phyloP scores from a whole-genome alignment of 2,888 invertebrate species.

The Meteorus colon region DNA sequence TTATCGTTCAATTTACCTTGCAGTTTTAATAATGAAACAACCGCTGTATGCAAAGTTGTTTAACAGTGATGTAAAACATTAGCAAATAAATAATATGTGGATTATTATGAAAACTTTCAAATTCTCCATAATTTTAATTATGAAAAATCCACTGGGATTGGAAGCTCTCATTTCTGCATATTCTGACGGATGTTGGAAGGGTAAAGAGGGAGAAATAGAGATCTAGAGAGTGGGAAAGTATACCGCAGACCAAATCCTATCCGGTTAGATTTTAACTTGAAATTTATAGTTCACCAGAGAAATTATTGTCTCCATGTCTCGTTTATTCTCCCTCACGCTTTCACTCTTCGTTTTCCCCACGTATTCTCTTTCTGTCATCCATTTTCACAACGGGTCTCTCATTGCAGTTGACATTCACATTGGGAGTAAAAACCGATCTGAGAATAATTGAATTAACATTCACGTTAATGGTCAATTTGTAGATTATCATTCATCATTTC shows the following conservation, averaged over 20 bases:
- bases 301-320: constrained; percentile 63
- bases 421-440: not conserved
- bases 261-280: constrained; percentile 67
- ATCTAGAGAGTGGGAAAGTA: constrained; percentile 46
- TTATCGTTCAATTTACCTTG: no score
- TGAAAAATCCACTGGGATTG: constrained; percentile 7
- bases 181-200: constrained; percentile 39
- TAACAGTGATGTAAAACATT: not conserved
- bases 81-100: not conserved
- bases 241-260: constrained; percentile 65
- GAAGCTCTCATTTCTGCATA: constrained; percentile 21
- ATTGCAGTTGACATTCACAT: not conserved
- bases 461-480: not conserved
- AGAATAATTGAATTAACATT: constrained; percentile 7
- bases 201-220: constrained; percentile 14
- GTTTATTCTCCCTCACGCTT: not conserved
- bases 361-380: not conserved
- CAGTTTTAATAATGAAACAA: not conserved
- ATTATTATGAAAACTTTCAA: constrained; percentile 14
- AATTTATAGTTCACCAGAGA: constrained; percentile 63
- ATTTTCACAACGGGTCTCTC: not conserved
- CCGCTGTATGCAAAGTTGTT: not conserved
- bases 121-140: constrained; percentile 30
- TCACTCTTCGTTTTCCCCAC: not conserved
- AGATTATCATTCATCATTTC: not conserved